Evolutionary conservation across 2,888 invertebrate genomes (phyloP), one percentile per base, ranked within the genome.

Genomic region (Xestoiulus laeticollis): DNA sequence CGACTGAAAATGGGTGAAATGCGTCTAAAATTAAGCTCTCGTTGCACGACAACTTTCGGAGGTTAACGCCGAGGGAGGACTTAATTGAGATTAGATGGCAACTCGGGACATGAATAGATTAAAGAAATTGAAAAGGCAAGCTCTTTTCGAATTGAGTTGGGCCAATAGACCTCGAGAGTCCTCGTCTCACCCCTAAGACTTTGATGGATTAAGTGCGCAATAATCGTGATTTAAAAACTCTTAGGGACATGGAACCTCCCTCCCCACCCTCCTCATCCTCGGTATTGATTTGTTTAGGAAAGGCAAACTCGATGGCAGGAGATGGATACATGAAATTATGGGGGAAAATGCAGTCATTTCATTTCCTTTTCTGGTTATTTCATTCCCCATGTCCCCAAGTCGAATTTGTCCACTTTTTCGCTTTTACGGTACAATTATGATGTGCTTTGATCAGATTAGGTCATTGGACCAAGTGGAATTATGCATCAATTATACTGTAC

Each of bases 211-310:
- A 85, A 85, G 85, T 85, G 85, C 85, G 22, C 44, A 85, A 43
- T 85, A 85, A 85, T 85, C 85, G 85, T 85, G 85, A 85, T 85
- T 85, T 85, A 85, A 85, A 85, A 78, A 78, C 78, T 78, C 78
- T 30, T 30, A 78, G 78, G 78, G 78, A 26, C 78, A 78, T 30
- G 78, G 14, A 30, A 30, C 78, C 12, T 26, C 26, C 59, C 59
- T 22, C 48, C 16, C 48, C 22, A 4, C 43, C 43, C 12, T 43
- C 43, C 43, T 8, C 43, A 8, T 43, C 59, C n/a, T 22, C 14
- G 78, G 78, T 78, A 78, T 78, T 30, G 78, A 78, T 78, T 22
- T 1, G 30, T 59, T 59, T 22, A 22, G 22, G 0, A n/a, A 38
- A 38, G 38, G 38, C 38, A 38, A 38, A 38, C 19, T 48, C 16